Evolutionary conservation across 92 coral and sea anemone genomes (phyloP).

Genomic region (Anthopleura xanthogrammica): DNA sequence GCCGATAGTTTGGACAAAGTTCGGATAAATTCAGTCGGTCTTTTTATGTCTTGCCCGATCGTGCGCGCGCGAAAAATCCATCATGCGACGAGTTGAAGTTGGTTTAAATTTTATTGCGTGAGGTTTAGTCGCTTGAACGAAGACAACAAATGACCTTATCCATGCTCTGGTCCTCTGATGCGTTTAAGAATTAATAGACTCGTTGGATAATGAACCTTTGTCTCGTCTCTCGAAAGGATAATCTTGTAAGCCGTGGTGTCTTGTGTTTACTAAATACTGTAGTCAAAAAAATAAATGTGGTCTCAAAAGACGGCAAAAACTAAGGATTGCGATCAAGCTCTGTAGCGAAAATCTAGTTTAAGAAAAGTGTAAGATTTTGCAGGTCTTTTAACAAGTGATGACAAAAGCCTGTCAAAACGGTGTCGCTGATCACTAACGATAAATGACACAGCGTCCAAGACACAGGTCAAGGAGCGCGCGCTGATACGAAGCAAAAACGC

Average conservation of each 20-base stretch:
- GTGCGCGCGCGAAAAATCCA: not conserved
- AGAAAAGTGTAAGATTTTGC: not conserved
- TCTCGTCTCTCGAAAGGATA: not conserved
- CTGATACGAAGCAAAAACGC: constrained; percentile 12
- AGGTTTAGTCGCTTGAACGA: not conserved
- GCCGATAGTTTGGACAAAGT: not conserved
- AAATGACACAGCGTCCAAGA: constrained; percentile 22
- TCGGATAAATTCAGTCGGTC: not conserved
- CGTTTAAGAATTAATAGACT: constrained; percentile 2
- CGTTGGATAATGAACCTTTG: not conserved
- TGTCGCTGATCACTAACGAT: constrained; percentile 25
- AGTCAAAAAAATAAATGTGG: not conserved
- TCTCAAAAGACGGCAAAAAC: not conserved
- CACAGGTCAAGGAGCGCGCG: constrained; percentile 27
- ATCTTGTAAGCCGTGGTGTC: not conserved
- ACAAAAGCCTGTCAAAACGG: constrained; percentile 23
- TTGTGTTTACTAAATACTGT: not conserved
- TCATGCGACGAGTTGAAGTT: too few relatives aligned
- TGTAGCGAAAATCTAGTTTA: not conserved
- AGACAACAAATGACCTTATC: not conserved
- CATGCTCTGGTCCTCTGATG: not conserved
- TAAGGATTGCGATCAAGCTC: not conserved
- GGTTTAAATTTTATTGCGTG: not conserved
- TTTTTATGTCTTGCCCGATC: too few relatives aligned
- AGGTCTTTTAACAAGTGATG: constrained; percentile 23